phyloP scores from a whole-genome alignment of 2,888 invertebrate genomes.

The Pyrochroa serraticornis region DNA sequence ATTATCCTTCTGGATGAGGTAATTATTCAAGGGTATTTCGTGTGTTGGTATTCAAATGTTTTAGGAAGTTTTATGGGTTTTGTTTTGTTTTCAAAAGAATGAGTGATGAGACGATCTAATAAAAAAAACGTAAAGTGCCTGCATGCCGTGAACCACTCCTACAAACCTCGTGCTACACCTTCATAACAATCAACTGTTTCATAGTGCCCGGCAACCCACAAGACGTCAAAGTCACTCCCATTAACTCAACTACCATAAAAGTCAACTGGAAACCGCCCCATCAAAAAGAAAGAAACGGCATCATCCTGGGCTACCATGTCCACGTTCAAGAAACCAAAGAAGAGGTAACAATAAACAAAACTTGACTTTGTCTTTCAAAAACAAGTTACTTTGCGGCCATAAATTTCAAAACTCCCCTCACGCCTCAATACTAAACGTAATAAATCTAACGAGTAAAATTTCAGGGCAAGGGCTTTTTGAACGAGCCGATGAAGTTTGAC shows the following conservation, averaged over 20 bases:
- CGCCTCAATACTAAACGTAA: too few species aligned
- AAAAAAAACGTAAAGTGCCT: slow-evolving; percentile 53
- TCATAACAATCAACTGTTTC: slow-evolving; percentile 46
- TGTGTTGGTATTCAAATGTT: slow-evolving; percentile 79
- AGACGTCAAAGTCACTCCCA: slow-evolving; percentile 83
- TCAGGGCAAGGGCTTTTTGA: slow-evolving; percentile 78
- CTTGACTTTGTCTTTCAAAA: slow-evolving; percentile 2
- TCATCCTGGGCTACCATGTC: slow-evolving; percentile 96
- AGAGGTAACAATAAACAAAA: slow-evolving; percentile 65
- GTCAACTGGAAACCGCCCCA: slow-evolving; percentile 95
- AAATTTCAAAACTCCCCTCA: background rate
- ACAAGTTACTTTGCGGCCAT: slow-evolving; percentile 1
- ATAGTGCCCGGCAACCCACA: slow-evolving; percentile 98
- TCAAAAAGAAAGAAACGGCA: slow-evolving; percentile 90
- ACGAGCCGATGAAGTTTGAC: slow-evolving; percentile 87
- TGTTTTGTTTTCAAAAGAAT: slow-evolving; percentile 42
- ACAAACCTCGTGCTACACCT: background rate
- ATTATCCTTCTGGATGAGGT: slow-evolving; percentile 52
- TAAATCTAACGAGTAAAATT: slow-evolving; percentile 7
- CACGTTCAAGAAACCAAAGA: slow-evolving; percentile 90
- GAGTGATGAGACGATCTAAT: slow-evolving; percentile 38
- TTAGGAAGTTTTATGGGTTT: slow-evolving; percentile 38
- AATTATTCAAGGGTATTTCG: slow-evolving; percentile 55
- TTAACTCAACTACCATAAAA: slow-evolving; percentile 95
- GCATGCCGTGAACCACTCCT: slow-evolving; percentile 46